Conservation (phyloP, 2,888 invertebrate species). For the Ariolimax columbianus region DNA sequence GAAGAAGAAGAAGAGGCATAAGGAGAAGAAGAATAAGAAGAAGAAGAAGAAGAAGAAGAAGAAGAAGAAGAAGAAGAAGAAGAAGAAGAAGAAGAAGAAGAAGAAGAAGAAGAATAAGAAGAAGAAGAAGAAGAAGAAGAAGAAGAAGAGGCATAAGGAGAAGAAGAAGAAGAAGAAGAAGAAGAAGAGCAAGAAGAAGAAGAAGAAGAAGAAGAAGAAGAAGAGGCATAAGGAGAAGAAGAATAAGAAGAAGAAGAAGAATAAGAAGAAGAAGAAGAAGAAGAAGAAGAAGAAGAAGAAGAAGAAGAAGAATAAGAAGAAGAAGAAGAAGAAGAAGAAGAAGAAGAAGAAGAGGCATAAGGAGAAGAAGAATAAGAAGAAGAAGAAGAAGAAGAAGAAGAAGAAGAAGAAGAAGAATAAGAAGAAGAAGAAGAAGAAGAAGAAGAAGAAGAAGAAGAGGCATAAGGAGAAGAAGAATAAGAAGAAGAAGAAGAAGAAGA, state of each 20-base stretch:
- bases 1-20: not conserved
- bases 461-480: not conserved
- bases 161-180: not conserved
- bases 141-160: not conserved
- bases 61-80: not conserved
- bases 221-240: too few species aligned
- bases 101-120: not conserved
- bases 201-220: not conserved
- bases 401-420: not conserved
- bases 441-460: too few species aligned
- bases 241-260: not conserved
- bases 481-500: not conserved
- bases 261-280: not conserved
- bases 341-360: not conserved
- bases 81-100: not conserved
- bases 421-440: not conserved
- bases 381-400: not conserved
- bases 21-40: not conserved
- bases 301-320: too few species aligned
- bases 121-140: too few species aligned
- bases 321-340: not conserved
- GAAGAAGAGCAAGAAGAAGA: not conserved
- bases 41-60: not conserved
- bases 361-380: too few species aligned
- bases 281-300: not conserved